Conservation (phyloP, 2,888 invertebrate species). For the Abscondita cerata region DNA sequence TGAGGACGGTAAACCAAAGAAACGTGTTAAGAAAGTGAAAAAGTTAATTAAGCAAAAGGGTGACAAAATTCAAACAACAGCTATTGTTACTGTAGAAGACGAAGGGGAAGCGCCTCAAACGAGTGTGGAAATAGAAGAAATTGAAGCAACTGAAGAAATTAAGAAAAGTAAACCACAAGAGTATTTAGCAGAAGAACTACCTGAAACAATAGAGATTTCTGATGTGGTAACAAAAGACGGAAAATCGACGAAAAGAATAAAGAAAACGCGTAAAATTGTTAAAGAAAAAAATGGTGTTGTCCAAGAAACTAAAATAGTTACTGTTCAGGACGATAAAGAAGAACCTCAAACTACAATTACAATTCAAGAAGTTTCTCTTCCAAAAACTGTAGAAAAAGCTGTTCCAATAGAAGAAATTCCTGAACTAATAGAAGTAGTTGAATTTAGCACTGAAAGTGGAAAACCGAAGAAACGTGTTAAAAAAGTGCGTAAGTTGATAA, state of each 20-base stretch:
- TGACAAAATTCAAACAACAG: conserved; percentile 45
- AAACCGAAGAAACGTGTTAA: conserved; percentile 35
- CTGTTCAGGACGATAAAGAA: conserved; percentile 54
- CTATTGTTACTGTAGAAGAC: conserved; percentile 53
- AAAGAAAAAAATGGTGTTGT: conserved; percentile 27
- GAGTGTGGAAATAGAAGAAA: conserved; percentile 46
- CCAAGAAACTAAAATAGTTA: conserved; percentile 33
- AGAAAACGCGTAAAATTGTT: conserved; percentile 42
- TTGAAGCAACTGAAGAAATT: conserved; percentile 32
- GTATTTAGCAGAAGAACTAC: conserved; percentile 37
- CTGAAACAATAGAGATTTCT: conserved; percentile 46
- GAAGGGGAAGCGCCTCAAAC: conserved; percentile 46
- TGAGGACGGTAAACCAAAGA: conserved; percentile 37
- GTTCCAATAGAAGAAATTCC: conserved; percentile 28
- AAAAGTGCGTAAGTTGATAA: conserved; percentile 58
- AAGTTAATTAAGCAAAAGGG: conserved; percentile 51
- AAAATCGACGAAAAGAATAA: conserved; percentile 43
- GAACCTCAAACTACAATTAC: conserved; percentile 31
- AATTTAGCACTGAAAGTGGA: conserved; percentile 41
- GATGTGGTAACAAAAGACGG: conserved; percentile 48
- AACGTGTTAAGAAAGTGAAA: conserved; percentile 49
- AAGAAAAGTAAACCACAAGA: conserved; percentile 32
- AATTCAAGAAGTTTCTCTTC: conserved; percentile 46
- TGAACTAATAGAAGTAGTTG: conserved; percentile 42
- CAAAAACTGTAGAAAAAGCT: conserved; percentile 41